Conservation (phyloP, 2,797 vertebrate species). For the Anguilla obscura region DNA sequence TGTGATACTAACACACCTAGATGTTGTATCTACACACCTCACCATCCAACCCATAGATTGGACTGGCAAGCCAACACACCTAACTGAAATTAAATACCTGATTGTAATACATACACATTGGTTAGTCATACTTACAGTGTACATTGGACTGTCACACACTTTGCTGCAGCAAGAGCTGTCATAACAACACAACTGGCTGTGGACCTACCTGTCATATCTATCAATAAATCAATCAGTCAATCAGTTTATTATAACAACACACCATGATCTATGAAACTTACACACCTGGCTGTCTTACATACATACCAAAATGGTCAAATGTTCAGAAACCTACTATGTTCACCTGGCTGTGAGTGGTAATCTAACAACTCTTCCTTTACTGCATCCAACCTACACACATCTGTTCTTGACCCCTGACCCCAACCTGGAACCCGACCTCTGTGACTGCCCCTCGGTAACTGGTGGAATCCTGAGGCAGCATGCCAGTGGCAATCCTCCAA, state of each 20-base stretch:
- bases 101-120: not conserved
- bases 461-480: too few relatives aligned
- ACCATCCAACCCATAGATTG: not conserved
- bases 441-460: not conserved
- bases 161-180: not conserved
- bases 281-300: not conserved
- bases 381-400: not conserved
- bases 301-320: not conserved
- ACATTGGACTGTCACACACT: not conserved
- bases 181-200: not conserved
- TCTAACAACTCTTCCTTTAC: not conserved
- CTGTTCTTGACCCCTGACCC: not conserved
- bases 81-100: not conserved
- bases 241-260: not conserved
- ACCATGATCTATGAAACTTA: not conserved
- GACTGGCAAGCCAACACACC: not conserved
- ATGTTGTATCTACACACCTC: not conserved
- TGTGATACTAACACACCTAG: not conserved
- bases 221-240: too few relatives aligned
- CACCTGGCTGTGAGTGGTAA: not conserved
- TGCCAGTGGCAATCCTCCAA: not conserved
- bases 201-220: not conserved
- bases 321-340: not conserved
- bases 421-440: not conserved
- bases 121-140: not conserved